Evolutionary conservation across 2,113 vertebrate genomes (phyloP).

Genomic region (Corythaeola cristata): DNA sequence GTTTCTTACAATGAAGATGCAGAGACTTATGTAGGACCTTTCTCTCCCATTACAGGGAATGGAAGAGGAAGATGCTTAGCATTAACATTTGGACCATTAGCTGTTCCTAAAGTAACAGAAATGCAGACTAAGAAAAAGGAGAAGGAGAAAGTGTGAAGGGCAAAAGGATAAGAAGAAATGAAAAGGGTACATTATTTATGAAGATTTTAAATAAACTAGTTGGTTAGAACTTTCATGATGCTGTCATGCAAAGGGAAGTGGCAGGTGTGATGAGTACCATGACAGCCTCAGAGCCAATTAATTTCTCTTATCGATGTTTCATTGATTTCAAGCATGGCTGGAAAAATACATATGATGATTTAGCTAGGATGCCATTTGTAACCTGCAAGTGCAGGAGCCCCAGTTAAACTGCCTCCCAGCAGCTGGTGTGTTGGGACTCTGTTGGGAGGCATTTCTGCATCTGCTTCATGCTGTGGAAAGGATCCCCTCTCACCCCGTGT

Average conservation of each 20-base stretch:
- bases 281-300: background rate
- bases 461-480: background rate
- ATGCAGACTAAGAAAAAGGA: background rate
- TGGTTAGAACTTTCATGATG: background rate
- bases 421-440: background rate
- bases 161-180: background rate
- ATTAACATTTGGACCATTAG: background rate
- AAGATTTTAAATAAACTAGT: background rate
- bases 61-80: background rate
- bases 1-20: background rate
- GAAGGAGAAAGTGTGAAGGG: background rate
- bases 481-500: background rate
- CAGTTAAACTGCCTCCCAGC: background rate
- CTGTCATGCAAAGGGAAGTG: background rate
- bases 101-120: background rate
- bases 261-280: background rate
- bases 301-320: background rate
- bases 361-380: background rate
- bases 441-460: background rate
- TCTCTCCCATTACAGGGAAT: background rate
- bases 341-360: background rate
- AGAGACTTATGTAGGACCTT: background rate
- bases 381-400: background rate
- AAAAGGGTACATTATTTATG: background rate
- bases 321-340: background rate